Evolutionary conservation across 2,888 invertebrate genomes (phyloP).

Genomic region (Spisula subtruncata): DNA sequence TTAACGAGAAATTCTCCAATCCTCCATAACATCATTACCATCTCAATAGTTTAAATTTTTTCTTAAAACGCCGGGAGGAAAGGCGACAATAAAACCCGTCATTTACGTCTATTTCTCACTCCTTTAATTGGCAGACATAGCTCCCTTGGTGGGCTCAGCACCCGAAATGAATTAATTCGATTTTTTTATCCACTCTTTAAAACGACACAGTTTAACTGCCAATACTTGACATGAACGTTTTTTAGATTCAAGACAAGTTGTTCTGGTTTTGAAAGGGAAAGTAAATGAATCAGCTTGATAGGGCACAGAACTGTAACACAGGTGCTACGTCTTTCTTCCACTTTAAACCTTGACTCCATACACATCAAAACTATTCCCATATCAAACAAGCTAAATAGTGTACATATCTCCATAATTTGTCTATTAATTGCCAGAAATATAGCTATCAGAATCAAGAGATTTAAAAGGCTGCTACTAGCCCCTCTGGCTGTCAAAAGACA

Average conservation of each 20-base stretch:
- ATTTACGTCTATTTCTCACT: slow-evolving; percentile 54
- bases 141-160: slow-evolving; percentile 54
- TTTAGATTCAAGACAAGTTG: background rate
- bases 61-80: slow-evolving; percentile 8
- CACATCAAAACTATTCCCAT: too few relatives aligned
- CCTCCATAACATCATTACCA: slow-evolving; percentile 6
- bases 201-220: slow-evolving; percentile 22
- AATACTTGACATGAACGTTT: slow-evolving; percentile 11
- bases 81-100: slow-evolving; percentile 33
- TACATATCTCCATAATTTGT: too few relatives aligned
- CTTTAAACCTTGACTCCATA: too few relatives aligned
- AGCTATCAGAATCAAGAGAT: too few relatives aligned
- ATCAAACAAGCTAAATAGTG: too few relatives aligned
- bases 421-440: too few relatives aligned
- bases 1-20: background rate
- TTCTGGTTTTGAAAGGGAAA: background rate
- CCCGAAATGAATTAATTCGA: slow-evolving; percentile 57
- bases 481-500: too few relatives aligned
- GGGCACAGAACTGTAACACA: background rate
- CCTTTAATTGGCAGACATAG: slow-evolving; percentile 53
- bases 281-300: background rate
- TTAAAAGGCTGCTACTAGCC: too few relatives aligned
- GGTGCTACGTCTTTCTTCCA: background rate
- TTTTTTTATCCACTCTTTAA: slow-evolving; percentile 27
- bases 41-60: slow-evolving; percentile 25